Percentiles rank a stretch among this genome's conserved stretches.
Evolutionary conservation across 2,888 invertebrate genomes (phyloP).

Genomic region (Orthosia gracilis): DNA sequence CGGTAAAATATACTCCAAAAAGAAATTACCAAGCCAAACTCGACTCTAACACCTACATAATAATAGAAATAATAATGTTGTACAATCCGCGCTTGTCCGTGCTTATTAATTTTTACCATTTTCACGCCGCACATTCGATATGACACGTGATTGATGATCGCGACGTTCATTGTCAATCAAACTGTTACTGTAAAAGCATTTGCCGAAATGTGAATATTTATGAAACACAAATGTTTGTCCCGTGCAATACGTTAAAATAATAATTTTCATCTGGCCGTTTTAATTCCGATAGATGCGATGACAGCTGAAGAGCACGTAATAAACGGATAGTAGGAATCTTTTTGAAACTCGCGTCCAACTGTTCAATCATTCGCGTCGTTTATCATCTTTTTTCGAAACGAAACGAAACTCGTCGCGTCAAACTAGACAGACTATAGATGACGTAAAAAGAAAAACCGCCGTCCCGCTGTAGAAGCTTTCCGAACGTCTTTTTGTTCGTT

Average conservation of each 20-base stretch:
- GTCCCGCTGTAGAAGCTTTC: conserved; percentile 84
- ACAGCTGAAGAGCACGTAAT: conserved; percentile 69
- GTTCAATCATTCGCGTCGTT: conserved; percentile 90
- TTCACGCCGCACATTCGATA: conserved; percentile 79
- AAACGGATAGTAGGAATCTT: conserved; percentile 82
- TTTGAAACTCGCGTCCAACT: conserved; percentile 82
- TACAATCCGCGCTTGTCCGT: conserved; percentile 53
- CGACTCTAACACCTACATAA: conserved; percentile 56
- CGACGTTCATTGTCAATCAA: conserved; percentile 87
- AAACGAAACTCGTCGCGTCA: conserved; percentile 86
- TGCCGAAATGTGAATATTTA: conserved; percentile 87
- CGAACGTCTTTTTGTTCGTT: conserved; percentile 87
- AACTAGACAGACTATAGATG: conserved; percentile 88
- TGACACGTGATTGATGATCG: conserved; percentile 85
- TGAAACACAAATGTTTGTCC: conserved; percentile 75
- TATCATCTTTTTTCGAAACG: conserved; percentile 81
- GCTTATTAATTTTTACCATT: conserved; percentile 75
- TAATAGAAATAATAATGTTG: conserved; percentile 56
- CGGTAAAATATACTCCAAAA: conserved; percentile 62
- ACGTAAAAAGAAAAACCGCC: conserved; percentile 83
- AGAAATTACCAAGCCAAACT: conserved; percentile 57
- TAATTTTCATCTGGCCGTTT: conserved; percentile 74
- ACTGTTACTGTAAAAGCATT: conserved; percentile 84
- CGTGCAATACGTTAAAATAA: conserved; percentile 82
- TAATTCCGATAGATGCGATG: conserved; percentile 81